phyloP scores from a whole-genome alignment of 2,888 invertebrate species.

The Blastobasis adustella region DNA sequence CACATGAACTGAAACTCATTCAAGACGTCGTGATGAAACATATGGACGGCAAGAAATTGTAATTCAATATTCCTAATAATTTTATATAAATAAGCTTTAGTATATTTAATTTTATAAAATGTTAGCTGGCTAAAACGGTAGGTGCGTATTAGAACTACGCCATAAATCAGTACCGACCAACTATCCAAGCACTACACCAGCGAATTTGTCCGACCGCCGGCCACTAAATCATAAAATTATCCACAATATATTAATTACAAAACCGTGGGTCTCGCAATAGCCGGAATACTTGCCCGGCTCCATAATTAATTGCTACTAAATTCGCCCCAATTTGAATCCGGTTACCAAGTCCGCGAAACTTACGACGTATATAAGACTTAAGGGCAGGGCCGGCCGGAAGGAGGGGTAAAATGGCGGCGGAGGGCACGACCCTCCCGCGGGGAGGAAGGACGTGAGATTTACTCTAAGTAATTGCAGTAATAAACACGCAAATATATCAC shows the following conservation, averaged over 20 bases:
- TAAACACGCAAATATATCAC: constrained; percentile 76
- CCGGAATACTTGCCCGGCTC: constrained; percentile 62
- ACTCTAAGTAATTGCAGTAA: constrained; percentile 77
- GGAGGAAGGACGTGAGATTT: constrained; percentile 75
- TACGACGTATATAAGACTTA: constrained; percentile 74
- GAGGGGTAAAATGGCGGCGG: constrained; percentile 66
- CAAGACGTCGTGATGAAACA: too few species aligned
- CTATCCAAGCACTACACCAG: background rate
- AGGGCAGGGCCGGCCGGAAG: constrained; percentile 72
- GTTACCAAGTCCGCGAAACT: constrained; percentile 72
- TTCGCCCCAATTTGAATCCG: constrained; percentile 74
- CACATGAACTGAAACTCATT: too few species aligned
- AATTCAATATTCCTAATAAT: too few species aligned
- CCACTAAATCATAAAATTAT: constrained; percentile 48
- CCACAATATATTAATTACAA: constrained; percentile 60
- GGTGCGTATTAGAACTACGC: too few species aligned
- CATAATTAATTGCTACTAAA: constrained; percentile 75
- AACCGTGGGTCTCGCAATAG: constrained; percentile 41
- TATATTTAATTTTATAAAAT: background rate
- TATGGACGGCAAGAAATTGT: too few species aligned
- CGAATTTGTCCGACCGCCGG: constrained; percentile 23
- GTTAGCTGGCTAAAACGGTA: too few species aligned
- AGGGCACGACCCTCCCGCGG: constrained; percentile 65
- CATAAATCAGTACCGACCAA: background rate
- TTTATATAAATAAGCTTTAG: background rate